Evolutionary conservation across 2,888 invertebrate genomes (phyloP).

Genomic region (Halictus quadricinctus): DNA sequence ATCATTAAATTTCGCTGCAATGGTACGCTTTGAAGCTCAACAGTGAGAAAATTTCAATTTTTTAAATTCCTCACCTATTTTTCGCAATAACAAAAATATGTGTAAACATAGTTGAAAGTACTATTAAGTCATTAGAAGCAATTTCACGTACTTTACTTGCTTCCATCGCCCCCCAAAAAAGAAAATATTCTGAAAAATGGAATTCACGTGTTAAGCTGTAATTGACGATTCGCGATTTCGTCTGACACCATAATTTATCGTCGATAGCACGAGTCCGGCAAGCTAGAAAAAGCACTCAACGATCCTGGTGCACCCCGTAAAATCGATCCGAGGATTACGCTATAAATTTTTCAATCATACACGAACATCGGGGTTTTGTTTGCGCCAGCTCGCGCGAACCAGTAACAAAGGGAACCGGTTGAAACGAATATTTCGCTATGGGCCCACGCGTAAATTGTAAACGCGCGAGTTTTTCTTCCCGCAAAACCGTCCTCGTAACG

Average conservation of each 20-base stretch:
- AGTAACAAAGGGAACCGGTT: neutral
- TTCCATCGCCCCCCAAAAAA: neutral
- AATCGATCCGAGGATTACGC: constrained; percentile 21
- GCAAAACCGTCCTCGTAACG: neutral
- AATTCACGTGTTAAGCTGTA: neutral
- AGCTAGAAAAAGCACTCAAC: neutral
- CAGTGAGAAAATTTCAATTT: no score
- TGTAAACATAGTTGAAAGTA: neutral
- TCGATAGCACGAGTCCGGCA: neutral
- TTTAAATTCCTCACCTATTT: neutral
- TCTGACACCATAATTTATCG: neutral
- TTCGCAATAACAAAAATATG: neutral
- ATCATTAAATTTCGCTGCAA: no score
- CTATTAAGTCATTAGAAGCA: neutral
- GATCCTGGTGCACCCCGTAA: neutral
- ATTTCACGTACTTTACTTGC: neutral
- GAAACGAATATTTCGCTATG: neutral
- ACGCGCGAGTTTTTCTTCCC: neutral
- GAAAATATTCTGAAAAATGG: neutral
- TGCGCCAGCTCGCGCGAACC: neutral
- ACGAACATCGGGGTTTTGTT: neutral
- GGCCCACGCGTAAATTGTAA: neutral
- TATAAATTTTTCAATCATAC: constrained; percentile 37
- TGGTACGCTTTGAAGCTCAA: no score
- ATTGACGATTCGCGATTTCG: neutral